A percentile compares a stretch with the other conserved stretches of the same genome.
Evolutionary conservation across 2,113 vertebrate species (phyloP).

Genomic region (Zosterops borbonicus): DNA sequence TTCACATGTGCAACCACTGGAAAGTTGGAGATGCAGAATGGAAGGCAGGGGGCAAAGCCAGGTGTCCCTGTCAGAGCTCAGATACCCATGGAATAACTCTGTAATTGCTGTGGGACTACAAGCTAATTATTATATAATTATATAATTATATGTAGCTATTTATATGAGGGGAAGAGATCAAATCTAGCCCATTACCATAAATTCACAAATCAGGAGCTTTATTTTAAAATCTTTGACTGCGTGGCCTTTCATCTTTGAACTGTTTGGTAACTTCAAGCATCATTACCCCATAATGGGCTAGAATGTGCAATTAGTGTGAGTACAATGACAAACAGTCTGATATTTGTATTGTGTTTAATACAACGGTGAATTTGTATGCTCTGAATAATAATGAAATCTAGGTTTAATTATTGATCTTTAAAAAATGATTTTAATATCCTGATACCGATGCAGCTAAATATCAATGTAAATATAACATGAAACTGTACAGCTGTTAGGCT

Average conservation of each 20-base stretch:
- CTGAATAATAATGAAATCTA: constrained; percentile 19
- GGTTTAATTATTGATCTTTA: constrained; percentile 39
- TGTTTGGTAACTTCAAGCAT: constrained; percentile 59
- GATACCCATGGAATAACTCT: not conserved
- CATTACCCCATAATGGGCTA: constrained; percentile 45
- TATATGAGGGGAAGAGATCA: constrained; percentile 26
- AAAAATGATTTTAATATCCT: not conserved
- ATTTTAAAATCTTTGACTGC: constrained; percentile 39
- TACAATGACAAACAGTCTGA: not conserved
- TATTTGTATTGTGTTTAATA: constrained; percentile 9
- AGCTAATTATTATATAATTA: constrained; percentile 42
- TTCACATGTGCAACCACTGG: not conserved
- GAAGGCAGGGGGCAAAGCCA: not conserved
- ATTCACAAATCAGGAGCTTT: constrained; percentile 44
- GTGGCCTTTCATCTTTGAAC: constrained; percentile 58
- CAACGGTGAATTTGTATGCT: not conserved
- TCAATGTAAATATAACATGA: not conserved
- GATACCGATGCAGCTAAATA: not conserved
- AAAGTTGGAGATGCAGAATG: not conserved
- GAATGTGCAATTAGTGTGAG: constrained; percentile 40
- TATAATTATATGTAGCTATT: constrained; percentile 30
- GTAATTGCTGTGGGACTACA: not conserved
- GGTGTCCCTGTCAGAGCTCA: not conserved
- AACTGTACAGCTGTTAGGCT: not conserved
- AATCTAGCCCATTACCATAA: constrained; percentile 39